A percentile compares a stretch with the other conserved stretches of the same genome.
These are phyloP conservation scores for Chrysotoxum bicinctum DNA, from an alignment of 2,888 invertebrate species.

Conservation along the genomic window DNA sequence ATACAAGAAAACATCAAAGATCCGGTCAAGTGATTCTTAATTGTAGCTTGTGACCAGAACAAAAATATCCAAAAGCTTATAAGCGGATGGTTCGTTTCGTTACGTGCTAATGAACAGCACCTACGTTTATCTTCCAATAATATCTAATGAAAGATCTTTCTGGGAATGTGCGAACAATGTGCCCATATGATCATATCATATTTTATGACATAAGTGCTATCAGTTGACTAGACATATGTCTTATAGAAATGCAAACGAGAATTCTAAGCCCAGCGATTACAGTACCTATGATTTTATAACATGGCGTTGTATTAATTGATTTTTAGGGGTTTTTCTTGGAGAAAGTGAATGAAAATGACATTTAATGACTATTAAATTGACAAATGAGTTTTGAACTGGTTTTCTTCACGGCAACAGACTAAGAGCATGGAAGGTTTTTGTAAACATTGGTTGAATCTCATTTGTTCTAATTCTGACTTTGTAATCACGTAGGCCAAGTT, in stretches of 20 bases:
- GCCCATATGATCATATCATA: not conserved
- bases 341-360: not conserved
- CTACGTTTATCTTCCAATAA: not conserved
- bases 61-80: not conserved
- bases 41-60: not conserved
- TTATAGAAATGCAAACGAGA: not conserved
- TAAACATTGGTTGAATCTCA: no score
- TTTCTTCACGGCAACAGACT: not conserved
- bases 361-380: not conserved
- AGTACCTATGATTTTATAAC: not conserved
- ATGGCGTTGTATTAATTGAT: not conserved
- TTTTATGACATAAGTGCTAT: not conserved
- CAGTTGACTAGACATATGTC: not conserved
- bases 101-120: conserved; percentile 5
- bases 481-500: no score
- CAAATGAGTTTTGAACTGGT: not conserved
- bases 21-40: not conserved
- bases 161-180: not conserved
- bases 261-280: not conserved
- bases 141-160: not conserved
- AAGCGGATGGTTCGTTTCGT: not conserved
- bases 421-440: not conserved
- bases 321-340: not conserved
- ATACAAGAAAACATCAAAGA: not conserved
- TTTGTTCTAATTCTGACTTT: no score